Conservation (phyloP, 2,797 vertebrate genomes). For the Periparus ater region DNA sequence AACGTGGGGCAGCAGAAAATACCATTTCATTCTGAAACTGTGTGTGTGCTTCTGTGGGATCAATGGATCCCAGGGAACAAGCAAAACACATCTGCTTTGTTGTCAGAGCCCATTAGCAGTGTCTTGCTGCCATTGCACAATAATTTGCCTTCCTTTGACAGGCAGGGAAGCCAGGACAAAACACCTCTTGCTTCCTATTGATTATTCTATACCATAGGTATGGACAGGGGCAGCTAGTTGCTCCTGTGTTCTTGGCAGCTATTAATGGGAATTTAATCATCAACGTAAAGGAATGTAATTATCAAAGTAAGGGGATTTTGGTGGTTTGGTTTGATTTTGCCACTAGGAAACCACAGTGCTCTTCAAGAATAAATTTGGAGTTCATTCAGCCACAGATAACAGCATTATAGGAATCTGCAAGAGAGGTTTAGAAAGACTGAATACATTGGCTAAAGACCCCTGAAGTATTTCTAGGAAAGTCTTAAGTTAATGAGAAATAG, state of each 20-base stretch:
- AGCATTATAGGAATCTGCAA: neutral
- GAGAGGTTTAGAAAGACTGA: neutral
- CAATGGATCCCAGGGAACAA: accelerated
- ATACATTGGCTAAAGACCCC: neutral
- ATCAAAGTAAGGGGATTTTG: neutral
- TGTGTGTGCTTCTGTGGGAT: neutral
- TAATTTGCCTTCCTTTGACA: neutral
- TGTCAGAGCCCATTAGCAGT: neutral
- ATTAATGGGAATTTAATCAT: neutral
- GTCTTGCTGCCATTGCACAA: neutral
- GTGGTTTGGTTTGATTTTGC: neutral
- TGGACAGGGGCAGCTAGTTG: neutral
- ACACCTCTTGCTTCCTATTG: neutral
- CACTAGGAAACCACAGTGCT: neutral
- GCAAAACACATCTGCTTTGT: neutral
- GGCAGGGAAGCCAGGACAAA: neutral
- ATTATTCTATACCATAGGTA: neutral
- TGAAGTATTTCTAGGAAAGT: neutral
- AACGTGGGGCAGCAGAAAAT: neutral
- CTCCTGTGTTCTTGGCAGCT: neutral
- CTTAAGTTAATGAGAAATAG: too few species aligned
- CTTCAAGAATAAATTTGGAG: neutral
- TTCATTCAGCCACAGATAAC: neutral
- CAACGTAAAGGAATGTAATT: neutral
- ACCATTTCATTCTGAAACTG: neutral